Conservation (phyloP, 1,140 invertebrate species). For the Pomacea maculata region DNA sequence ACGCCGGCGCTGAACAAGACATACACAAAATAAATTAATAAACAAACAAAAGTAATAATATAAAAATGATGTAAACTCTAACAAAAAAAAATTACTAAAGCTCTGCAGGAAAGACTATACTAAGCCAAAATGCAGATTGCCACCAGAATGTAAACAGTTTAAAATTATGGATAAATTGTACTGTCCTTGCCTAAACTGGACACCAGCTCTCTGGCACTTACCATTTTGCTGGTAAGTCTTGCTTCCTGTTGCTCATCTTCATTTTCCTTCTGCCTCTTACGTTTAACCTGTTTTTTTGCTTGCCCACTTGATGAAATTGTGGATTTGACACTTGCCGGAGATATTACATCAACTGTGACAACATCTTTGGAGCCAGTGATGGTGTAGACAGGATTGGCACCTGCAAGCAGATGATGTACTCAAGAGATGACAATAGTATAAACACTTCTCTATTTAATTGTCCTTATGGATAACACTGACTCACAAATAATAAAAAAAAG, state of each 20-base stretch:
- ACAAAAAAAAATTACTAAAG: not conserved
- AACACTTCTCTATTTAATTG: no score
- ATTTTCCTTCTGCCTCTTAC: conserved; percentile 19
- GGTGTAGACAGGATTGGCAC: conserved; percentile 1
- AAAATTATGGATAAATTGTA: not conserved
- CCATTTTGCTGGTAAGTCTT: conserved; percentile 53
- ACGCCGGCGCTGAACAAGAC: conserved; percentile 39
- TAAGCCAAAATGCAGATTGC: no score
- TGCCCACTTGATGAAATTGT: not conserved
- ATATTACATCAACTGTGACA: conserved; percentile 4
- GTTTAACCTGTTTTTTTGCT: conserved; percentile 8
- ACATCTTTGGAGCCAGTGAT: not conserved
- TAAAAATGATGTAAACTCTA: not conserved
- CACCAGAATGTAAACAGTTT: not conserved
- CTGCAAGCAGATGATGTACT: not conserved
- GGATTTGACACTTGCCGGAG: not conserved
- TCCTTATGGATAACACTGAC: no score
- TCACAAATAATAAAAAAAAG: no score
- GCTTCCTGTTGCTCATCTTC: conserved; percentile 26
- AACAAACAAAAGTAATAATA: not conserved
- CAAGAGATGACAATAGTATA: no score
- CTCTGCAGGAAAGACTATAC: not conserved
- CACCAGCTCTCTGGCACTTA: conserved; percentile 12
- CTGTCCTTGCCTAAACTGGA: not conserved
- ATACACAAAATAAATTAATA: not conserved